Percentiles rank a stretch among this genome's conserved stretches.
Conservation (phyloP, 2,113 vertebrate species). For the Psephotus haematonotus region DNA sequence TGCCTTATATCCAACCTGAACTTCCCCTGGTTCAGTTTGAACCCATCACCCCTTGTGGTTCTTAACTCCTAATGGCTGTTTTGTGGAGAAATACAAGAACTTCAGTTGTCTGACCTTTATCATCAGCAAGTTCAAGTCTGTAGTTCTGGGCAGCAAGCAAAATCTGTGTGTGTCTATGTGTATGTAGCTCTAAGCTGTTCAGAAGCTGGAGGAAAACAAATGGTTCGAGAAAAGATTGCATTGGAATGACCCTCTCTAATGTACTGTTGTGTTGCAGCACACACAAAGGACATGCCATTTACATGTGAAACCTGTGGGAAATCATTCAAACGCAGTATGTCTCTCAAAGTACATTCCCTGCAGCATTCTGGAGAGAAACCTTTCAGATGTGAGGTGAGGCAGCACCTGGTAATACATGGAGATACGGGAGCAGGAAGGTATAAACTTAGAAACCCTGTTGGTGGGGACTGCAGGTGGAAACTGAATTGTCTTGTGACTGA, state of each 20-base stretch:
- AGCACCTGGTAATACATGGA: neutral
- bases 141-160: neutral
- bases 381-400: slow-evolving; percentile 93
- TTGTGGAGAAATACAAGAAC: neutral
- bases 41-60: neutral
- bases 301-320: slow-evolving; percentile 99
- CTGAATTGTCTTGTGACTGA: neutral
- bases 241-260: neutral
- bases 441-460: neutral
- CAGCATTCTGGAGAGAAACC: slow-evolving; percentile 98
- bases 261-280: slow-evolving; percentile 79
- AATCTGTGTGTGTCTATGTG: no score
- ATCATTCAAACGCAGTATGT: slow-evolving; percentile 98
- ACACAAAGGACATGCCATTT: slow-evolving; percentile 99
- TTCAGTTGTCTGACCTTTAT: neutral
- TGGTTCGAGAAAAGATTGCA: neutral
- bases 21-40: neutral
- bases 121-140: neutral
- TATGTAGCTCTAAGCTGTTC: neutral
- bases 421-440: neutral
- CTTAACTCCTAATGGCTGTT: neutral
- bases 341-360: slow-evolving; percentile 96
- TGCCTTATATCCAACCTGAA: neutral
- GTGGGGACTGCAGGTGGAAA: neutral
- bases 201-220: neutral